A percentile compares a stretch with the other conserved stretches of the same genome.
These are phyloP conservation scores for Hydraecia micacea DNA, from an alignment of 2,888 invertebrate species.

Conservation along the genomic window DNA sequence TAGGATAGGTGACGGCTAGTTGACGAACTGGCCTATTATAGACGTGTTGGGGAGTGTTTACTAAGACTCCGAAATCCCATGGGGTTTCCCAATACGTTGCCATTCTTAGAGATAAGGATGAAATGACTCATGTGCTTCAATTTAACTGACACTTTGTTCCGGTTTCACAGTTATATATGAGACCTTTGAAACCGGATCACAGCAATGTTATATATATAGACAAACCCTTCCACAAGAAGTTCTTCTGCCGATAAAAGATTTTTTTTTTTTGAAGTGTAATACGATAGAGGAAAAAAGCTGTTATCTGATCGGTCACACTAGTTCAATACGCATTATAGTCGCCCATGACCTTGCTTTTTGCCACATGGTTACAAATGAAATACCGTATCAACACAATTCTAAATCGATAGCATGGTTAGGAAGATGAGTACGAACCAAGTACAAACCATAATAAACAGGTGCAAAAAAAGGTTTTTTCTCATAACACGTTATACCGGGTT, in stretches of 20 bases:
- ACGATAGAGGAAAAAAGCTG: constrained; percentile 1
- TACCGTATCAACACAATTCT: constrained; percentile 19
- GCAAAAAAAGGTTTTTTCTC: background rate
- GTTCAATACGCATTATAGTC: background rate
- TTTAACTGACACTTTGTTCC: background rate
- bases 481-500: background rate
- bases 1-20: background rate
- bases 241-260: background rate
- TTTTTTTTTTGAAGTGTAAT: background rate
- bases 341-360: constrained; percentile 27
- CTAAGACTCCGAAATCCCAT: background rate
- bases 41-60: background rate
- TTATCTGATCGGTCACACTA: constrained; percentile 31
- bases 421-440: constrained; percentile 2
- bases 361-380: constrained; percentile 35
- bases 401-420: constrained; percentile 18
- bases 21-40: background rate
- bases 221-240: background rate
- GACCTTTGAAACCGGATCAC: background rate
- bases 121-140: background rate
- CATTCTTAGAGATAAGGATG: background rate
- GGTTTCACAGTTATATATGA: background rate
- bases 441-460: background rate
- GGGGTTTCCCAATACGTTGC: background rate
- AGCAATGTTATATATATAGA: background rate